Evolutionary conservation across 2,888 invertebrate genomes (phyloP).

Genomic region (Onchidella celtica): DNA sequence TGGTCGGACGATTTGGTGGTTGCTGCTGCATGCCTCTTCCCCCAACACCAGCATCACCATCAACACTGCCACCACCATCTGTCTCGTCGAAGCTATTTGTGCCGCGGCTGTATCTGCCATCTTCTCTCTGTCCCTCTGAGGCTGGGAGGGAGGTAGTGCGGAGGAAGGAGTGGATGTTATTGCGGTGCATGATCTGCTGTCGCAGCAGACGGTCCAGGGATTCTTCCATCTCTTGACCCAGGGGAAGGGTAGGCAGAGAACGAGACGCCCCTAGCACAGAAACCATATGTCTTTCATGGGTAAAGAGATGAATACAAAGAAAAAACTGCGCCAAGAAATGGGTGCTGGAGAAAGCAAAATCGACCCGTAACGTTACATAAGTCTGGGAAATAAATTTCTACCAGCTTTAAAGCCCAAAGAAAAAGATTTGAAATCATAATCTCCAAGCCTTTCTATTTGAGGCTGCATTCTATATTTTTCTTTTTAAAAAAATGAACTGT

Average conservation of each 20-base stretch:
- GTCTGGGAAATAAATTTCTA: too few relatives aligned
- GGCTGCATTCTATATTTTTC: too few relatives aligned
- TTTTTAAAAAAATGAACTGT: too few relatives aligned
- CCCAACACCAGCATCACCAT: background rate
- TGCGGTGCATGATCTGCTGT: conserved; percentile 22
- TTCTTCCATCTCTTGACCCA: conserved; percentile 29
- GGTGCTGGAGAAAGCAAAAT: too few relatives aligned
- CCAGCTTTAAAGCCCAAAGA: too few relatives aligned
- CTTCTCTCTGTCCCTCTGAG: conserved; percentile 7
- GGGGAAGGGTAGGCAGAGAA: conserved; percentile 38
- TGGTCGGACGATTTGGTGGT: background rate
- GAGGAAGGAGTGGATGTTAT: conserved; percentile 32
- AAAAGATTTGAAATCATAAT: too few relatives aligned
- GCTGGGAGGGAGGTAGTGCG: conserved; percentile 32
- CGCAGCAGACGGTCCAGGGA: conserved; percentile 40
- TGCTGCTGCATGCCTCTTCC: conserved; percentile 8
- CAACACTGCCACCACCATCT: conserved; percentile 1
- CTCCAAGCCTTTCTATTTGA: too few relatives aligned
- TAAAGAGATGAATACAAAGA: too few relatives aligned
- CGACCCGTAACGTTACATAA: too few relatives aligned
- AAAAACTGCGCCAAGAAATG: too few relatives aligned
- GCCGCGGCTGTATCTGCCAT: conserved; percentile 3
- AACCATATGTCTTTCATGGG: too few relatives aligned
- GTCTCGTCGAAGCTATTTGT: conserved; percentile 22
- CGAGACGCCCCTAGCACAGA: conserved; percentile 42